Conservation (phyloP, 2,888 invertebrate genomes). For the Pseudanteris insignis region DNA sequence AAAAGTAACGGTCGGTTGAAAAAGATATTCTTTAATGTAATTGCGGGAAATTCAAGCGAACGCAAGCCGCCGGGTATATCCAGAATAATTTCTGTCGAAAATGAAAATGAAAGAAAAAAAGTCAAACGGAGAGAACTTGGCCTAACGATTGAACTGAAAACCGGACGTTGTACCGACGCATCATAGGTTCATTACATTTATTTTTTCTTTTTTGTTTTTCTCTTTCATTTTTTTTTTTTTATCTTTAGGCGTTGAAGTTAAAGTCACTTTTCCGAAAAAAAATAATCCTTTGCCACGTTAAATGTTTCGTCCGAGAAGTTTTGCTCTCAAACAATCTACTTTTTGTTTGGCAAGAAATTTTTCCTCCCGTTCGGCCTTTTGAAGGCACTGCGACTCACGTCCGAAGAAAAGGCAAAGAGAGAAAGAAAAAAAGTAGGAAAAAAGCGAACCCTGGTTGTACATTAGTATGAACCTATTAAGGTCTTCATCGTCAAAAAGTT, state of each 20-base stretch:
- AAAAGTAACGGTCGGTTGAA: constrained; percentile 18
- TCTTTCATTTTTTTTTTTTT: constrained; percentile 21
- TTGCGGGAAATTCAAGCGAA: constrained; percentile 41
- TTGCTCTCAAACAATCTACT: constrained; percentile 17
- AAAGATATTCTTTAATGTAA: constrained; percentile 40
- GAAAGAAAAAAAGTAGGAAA: constrained; percentile 9
- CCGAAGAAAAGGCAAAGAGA: constrained; percentile 7
- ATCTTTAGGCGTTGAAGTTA: constrained; percentile 13
- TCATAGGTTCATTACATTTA: constrained; percentile 8
- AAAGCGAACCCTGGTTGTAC: constrained; percentile 24
- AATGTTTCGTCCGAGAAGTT: constrained; percentile 30
- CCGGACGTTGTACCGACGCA: constrained; percentile 25
- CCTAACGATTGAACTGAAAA: constrained; percentile 32
- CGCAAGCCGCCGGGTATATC: constrained; percentile 38
- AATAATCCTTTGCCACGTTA: constrained; percentile 24
- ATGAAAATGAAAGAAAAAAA: constrained; percentile 31
- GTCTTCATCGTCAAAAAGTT: constrained; percentile 35
- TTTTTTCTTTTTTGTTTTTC: constrained; percentile 9
- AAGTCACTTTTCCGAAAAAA: constrained; percentile 27
- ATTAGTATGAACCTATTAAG: constrained; percentile 31
- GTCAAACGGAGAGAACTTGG: constrained; percentile 14
- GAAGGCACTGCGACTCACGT: constrained; percentile 9
- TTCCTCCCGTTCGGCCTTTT: constrained; percentile 8
- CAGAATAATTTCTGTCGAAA: constrained; percentile 29
- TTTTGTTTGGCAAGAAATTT: constrained; percentile 29